phyloP scores from a whole-genome alignment of 2,797 vertebrate species.

The Uromys caudimaculatus region DNA sequence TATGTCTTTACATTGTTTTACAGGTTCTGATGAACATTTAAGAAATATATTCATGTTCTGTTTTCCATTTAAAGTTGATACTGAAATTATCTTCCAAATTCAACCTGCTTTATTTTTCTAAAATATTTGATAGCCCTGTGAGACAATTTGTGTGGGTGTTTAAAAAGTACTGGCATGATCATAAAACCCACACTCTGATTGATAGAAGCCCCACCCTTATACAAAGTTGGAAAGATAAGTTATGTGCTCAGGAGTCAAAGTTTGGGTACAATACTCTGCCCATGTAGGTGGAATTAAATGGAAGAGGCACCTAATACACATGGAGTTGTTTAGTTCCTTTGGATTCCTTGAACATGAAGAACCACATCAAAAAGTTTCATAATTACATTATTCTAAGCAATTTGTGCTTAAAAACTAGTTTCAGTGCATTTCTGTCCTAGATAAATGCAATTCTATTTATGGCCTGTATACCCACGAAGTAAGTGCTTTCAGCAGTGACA shows the following conservation, averaged over 20 bases:
- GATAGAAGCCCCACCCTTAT: not conserved
- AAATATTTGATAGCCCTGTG: slow-evolving; percentile 61
- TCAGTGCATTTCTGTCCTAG: not conserved
- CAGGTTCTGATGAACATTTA: not conserved
- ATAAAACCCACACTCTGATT: slow-evolving; percentile 14
- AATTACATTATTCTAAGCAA: slow-evolving; percentile 16
- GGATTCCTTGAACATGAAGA: slow-evolving; percentile 7
- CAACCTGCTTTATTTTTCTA: slow-evolving; percentile 66
- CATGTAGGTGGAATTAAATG: not conserved
- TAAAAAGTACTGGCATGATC: not conserved
- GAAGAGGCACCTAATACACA: slow-evolving; percentile 9
- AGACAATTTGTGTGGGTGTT: slow-evolving; percentile 48
- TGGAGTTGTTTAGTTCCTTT: not conserved
- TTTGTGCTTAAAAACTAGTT: not conserved
- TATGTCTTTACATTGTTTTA: slow-evolving; percentile 20
- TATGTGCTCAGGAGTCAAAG: slow-evolving; percentile 12
- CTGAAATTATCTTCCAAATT: slow-evolving; percentile 25
- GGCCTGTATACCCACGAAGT: not conserved
- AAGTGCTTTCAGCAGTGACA: not conserved
- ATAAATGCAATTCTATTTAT: slow-evolving; percentile 7
- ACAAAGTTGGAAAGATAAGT: slow-evolving; percentile 60
- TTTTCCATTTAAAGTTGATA: slow-evolving; percentile 50
- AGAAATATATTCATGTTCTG: slow-evolving; percentile 28
- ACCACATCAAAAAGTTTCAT: slow-evolving; percentile 3
- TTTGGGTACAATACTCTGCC: not conserved